Conservation (phyloP, 2,888 invertebrate species). For the Limnephilus auricula region DNA sequence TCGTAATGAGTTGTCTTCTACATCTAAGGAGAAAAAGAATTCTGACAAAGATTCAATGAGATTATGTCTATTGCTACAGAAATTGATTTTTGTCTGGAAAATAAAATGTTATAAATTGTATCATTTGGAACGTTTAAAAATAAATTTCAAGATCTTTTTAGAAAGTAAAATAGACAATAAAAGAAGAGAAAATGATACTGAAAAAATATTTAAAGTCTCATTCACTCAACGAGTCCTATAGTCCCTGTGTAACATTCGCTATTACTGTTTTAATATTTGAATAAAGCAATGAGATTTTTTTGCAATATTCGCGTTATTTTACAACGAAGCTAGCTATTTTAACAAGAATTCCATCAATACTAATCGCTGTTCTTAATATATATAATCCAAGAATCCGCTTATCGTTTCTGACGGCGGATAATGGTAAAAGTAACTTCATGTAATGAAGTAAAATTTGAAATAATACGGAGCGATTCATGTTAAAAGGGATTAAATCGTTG, state of each 20-base stretch:
- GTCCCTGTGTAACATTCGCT: not conserved
- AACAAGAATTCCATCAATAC: not conserved
- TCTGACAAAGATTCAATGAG: not conserved
- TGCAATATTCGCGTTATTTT: too few species aligned
- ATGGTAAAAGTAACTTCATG: not conserved
- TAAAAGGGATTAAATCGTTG: too few species aligned
- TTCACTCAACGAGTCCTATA: not conserved
- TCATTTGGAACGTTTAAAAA: not conserved
- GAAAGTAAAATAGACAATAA: not conserved
- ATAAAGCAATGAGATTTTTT: not conserved
- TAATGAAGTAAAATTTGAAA: not conserved
- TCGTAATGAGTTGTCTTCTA: slow-evolving; percentile 16
- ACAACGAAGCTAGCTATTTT: too few species aligned
- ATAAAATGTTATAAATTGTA: not conserved
- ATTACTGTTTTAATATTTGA: not conserved
- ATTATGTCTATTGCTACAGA: not conserved
- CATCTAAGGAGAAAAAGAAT: not conserved
- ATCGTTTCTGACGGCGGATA: not conserved
- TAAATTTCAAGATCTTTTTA: not conserved
- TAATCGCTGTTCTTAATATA: not conserved
- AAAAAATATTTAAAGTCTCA: not conserved
- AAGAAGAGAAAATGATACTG: not conserved
- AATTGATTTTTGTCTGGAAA: not conserved
- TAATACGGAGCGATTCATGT: not conserved
- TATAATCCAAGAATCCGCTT: not conserved